Conservation (phyloP, 2,113 vertebrate genomes). For the Reinhardtius hippoglossoides region DNA sequence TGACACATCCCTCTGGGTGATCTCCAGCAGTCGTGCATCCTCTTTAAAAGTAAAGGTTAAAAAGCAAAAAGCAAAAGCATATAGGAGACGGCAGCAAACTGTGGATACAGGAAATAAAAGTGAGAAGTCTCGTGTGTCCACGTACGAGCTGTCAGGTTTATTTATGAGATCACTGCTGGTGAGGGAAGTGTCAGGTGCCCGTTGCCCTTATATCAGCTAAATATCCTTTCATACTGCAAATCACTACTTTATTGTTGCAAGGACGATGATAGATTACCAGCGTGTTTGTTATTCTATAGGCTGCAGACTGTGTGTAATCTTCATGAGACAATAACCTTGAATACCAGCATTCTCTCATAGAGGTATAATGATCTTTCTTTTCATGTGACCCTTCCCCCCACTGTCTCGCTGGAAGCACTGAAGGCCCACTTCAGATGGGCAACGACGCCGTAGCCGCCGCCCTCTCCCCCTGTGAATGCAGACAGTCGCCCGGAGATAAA, state of each 20-base stretch:
- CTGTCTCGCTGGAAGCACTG: slow-evolving; percentile 27
- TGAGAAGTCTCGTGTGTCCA: slow-evolving; percentile 34
- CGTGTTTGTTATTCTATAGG: slow-evolving; percentile 35
- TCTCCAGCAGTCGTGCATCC: slow-evolving; percentile 41
- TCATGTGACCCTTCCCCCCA: slow-evolving; percentile 49
- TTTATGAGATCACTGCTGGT: slow-evolving; percentile 24
- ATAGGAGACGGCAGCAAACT: slow-evolving; percentile 3
- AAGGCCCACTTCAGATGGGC: slow-evolving; percentile 69
- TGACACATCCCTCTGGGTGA: slow-evolving; percentile 44
- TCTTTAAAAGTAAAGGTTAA: slow-evolving; percentile 29
- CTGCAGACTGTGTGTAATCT: slow-evolving; percentile 36
- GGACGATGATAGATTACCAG: slow-evolving; percentile 50
- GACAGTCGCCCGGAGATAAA: slow-evolving; percentile 67
- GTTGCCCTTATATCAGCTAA: slow-evolving; percentile 4
- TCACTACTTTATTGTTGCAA: slow-evolving; percentile 41
- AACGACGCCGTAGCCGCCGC: slow-evolving; percentile 28
- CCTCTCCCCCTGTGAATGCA: slow-evolving; percentile 42
- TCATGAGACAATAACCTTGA: slow-evolving; percentile 67
- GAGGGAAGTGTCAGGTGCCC: slow-evolving; percentile 29
- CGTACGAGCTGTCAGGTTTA: slow-evolving; percentile 30
- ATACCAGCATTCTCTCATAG: slow-evolving; percentile 53
- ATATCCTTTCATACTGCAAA: slow-evolving; percentile 29
- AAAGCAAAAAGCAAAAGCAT: slow-evolving; percentile 7
- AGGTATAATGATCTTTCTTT: slow-evolving; percentile 56
- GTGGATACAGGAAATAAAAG: slow-evolving; percentile 51